A percentile compares a stretch with the other conserved stretches of the same genome.
phyloP scores from a whole-genome alignment of 2,888 invertebrate genomes.

The Petrolisthes manimaculis region DNA sequence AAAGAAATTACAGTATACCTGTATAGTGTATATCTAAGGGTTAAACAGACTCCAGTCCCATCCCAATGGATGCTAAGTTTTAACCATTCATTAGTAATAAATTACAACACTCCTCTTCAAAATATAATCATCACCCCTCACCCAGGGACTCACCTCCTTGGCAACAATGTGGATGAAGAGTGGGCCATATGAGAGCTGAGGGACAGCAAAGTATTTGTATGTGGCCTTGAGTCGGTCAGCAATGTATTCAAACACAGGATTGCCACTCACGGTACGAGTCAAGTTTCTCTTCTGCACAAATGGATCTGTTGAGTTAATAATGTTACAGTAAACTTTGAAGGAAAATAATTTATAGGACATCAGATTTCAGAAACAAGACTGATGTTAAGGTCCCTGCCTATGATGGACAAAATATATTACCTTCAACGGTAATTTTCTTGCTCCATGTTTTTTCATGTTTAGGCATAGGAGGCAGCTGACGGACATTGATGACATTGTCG shows the following conservation, averaged over 20 bases:
- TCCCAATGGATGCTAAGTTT: background rate
- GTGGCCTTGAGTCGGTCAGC: constrained; percentile 71
- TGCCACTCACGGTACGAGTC: constrained; percentile 71
- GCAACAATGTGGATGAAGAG: constrained; percentile 68
- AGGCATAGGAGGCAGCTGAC: constrained; percentile 65
- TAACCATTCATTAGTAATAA: background rate
- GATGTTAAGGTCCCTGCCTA: background rate
- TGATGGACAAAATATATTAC: constrained; percentile 64
- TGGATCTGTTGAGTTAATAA: constrained; percentile 70
- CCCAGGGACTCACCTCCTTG: constrained; percentile 42
- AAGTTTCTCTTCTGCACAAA: constrained; percentile 72
- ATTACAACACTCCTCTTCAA: no score
- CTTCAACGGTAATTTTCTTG: constrained; percentile 70
- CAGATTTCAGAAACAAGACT: background rate
- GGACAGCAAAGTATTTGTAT: constrained; percentile 72
- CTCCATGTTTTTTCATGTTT: constrained; percentile 69
- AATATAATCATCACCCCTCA: background rate
- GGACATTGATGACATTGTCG: constrained; percentile 67
- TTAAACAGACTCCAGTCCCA: no score
- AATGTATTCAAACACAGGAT: constrained; percentile 72
- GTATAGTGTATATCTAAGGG: no score
- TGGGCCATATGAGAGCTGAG: constrained; percentile 69
- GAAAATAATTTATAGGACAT: background rate
- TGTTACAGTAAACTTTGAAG: background rate
- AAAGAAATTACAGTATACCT: no score